phyloP scores from a whole-genome alignment of 2,888 invertebrate genomes.

The Pachycephus smyrnensis region DNA sequence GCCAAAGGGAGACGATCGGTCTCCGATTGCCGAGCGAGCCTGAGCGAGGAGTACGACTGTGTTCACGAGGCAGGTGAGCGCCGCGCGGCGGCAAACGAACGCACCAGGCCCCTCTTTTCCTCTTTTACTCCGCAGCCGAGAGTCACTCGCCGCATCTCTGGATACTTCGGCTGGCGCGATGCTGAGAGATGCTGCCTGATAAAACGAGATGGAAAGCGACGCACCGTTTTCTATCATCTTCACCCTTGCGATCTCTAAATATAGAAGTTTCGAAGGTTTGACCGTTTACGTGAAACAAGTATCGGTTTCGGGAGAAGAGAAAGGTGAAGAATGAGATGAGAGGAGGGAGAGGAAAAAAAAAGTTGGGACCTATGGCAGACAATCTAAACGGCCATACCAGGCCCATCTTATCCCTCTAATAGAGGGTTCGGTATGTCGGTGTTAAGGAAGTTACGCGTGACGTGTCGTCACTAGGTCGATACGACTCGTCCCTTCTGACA shows the following conservation, averaged over 20 bases:
- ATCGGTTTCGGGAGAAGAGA: background rate
- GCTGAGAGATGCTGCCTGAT: conserved; percentile 3
- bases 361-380: background rate
- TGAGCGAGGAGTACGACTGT: conserved; percentile 47
- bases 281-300: background rate
- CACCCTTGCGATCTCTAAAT: background rate
- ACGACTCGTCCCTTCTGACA: background rate
- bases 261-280: background rate
- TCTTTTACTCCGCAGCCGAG: conserved; percentile 29
- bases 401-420: background rate
- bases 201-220: background rate
- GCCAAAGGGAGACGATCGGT: conserved; percentile 24
- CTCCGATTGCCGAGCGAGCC: conserved; percentile 41
- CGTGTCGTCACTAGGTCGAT: background rate
- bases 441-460: background rate
- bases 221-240: background rate
- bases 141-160: conserved; percentile 9
- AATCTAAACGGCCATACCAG: conserved; percentile 7
- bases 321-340: conserved; percentile 14
- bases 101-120: conserved; percentile 49
- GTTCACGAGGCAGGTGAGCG: conserved; percentile 48
- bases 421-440: background rate
- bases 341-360: background rate
- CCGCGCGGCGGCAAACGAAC: conserved; percentile 48
- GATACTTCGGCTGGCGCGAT: conserved; percentile 14